Percentiles rank a stretch among this genome's conserved stretches.
Conservation (phyloP, 1,140 invertebrate species). For the Drosophila repleta region DNA sequence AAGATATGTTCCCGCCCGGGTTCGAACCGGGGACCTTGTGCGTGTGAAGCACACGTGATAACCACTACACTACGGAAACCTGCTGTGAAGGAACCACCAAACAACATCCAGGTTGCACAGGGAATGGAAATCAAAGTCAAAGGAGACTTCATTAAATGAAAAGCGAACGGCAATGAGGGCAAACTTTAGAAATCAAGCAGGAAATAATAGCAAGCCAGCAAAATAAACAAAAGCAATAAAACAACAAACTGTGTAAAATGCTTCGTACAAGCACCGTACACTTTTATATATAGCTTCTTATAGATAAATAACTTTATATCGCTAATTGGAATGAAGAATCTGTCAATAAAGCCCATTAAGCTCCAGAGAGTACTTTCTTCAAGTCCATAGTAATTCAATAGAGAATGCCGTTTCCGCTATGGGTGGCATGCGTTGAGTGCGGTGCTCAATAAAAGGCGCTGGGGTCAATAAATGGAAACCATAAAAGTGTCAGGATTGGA, state of each 20-base stretch:
- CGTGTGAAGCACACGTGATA: slow-evolving; percentile 88
- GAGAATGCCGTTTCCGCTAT: slow-evolving; percentile 28
- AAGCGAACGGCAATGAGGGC: too few species aligned
- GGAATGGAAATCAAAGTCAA: not conserved
- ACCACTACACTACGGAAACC: slow-evolving; percentile 84
- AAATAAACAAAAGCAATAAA: not conserved
- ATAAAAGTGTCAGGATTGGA: slow-evolving; percentile 54
- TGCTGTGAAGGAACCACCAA: rapidly evolving
- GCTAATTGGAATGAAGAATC: slow-evolving; percentile 28
- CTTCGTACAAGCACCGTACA: not conserved
- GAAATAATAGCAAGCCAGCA: not conserved
- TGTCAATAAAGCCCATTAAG: slow-evolving; percentile 34
- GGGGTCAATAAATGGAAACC: slow-evolving; percentile 47
- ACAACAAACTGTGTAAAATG: not conserved
- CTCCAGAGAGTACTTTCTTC: slow-evolving; percentile 22
- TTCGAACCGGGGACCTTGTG: slow-evolving; percentile 88
- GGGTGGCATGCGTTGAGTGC: slow-evolving; percentile 37
- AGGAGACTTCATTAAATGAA: not conserved
- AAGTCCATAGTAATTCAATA: slow-evolving; percentile 13
- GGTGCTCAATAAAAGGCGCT: slow-evolving; percentile 32
- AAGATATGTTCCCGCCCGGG: slow-evolving; percentile 85
- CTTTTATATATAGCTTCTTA: slow-evolving; percentile 13
- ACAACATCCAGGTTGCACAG: not conserved
- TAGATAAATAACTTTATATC: not conserved
- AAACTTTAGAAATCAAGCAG: too few species aligned